Percentiles rank a stretch among this genome's conserved stretches.
Conservation (phyloP, 2,797 vertebrate species). For the Philypnodon macrostomus region DNA sequence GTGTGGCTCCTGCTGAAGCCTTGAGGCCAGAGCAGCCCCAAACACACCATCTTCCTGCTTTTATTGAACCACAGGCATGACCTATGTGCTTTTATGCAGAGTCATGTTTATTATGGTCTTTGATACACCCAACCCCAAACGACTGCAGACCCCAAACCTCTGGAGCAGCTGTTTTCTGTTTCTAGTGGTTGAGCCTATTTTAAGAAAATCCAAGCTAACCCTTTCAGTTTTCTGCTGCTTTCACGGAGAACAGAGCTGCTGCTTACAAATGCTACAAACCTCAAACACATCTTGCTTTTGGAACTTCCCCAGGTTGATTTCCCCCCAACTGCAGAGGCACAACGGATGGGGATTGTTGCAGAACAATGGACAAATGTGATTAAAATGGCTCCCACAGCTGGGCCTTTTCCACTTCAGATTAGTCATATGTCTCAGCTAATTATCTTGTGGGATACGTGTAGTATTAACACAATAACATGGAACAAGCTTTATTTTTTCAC, state of each 20-base stretch:
- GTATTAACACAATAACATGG: no score
- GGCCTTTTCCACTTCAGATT: constrained; percentile 11
- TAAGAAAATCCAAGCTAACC: constrained; percentile 42
- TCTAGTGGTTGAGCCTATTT: constrained; percentile 60
- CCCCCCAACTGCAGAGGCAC: not conserved
- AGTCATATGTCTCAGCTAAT: constrained; percentile 10
- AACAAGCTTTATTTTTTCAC: constrained; percentile 9
- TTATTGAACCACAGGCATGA: constrained; percentile 38
- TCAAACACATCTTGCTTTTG: constrained; percentile 30
- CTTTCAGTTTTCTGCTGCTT: constrained; percentile 12
- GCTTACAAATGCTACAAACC: constrained; percentile 38
- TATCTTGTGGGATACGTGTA: no score
- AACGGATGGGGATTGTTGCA: constrained; percentile 7
- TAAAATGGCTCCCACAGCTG: constrained; percentile 16
- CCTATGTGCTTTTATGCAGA: constrained; percentile 41
- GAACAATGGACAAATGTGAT: constrained; percentile 26
- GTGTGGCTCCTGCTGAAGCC: constrained; percentile 36
- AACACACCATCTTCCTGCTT: constrained; percentile 17
- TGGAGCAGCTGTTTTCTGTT: constrained; percentile 68
- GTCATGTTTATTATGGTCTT: constrained; percentile 61
- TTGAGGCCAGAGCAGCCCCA: constrained; percentile 12
- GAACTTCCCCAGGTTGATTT: constrained; percentile 19
- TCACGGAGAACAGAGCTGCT: constrained; percentile 33
- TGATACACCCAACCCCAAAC: constrained; percentile 54
- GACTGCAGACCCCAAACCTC: constrained; percentile 43